Base-by-base conservation (phyloP, 2,113 vertebrate genomes). In the Rattus norvegicus region DNA sequence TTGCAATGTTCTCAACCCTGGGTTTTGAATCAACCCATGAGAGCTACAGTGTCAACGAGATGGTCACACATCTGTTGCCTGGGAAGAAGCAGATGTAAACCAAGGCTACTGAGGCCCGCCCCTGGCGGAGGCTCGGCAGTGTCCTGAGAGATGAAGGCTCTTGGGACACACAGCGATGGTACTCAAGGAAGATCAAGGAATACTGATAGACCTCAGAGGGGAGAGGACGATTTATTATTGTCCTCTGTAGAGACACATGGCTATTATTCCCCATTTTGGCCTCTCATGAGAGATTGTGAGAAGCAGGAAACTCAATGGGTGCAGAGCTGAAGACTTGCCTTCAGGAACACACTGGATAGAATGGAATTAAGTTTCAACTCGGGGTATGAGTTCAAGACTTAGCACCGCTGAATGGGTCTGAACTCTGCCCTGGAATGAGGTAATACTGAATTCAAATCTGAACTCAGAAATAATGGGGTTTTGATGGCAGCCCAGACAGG, bases 401-500 rank as follows among this genome's bases (percentile, higher is more conserved):
- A 24, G 63, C 0, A 5, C 16, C 0, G 56, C 65, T 69, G 14
- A 7, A 2, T 4, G 47, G 33, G 22, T 22, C 6, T 13, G 47
- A 43, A 39, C 94, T 76, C 43, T 88, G 84, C 76, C 95, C 80
- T 14, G 76, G 70, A 65, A 80, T 0, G 22, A 36, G 30, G 28
- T 4, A 24, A 56, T 30, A 16, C 39, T 14, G 86, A 30, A 30
- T 80, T 24, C 11, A 33, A 90, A 70, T 59, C 39, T 28, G 36
- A 75, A 54, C 65, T 49, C 90, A 63, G 86, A 56, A 61, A 39
- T 56, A 56, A 9, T 0, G 83, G 61, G 75, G 36, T 20, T 17
- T 1, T 26, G 7, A n/a, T 43, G 5, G 1, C 1, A 4, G 61
- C 22, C 52, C 0, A 0, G 73, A 72, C 52, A 24, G n/a, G 22